A percentile compares a stretch with the other conserved stretches of the same genome.
Evolutionary conservation across 2,888 invertebrate genomes (phyloP).

Genomic region (Diogma glabrata): DNA sequence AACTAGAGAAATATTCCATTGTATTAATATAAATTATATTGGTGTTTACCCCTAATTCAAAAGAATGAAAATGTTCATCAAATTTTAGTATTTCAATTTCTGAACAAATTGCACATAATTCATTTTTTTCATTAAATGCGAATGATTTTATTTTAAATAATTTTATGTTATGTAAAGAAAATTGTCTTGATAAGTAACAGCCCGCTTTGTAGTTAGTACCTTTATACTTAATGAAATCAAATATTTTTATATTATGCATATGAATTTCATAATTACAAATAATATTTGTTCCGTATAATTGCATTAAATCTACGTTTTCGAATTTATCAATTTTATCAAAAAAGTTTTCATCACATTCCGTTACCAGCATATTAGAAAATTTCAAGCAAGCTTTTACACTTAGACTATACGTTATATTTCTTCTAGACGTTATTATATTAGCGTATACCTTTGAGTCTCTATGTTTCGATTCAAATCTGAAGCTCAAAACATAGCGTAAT

Average conservation of each 20-base stretch:
- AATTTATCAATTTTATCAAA: not conserved
- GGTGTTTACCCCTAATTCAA: not conserved
- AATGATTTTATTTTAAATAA: not conserved
- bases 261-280: not conserved
- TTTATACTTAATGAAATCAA: not conserved
- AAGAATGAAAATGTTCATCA: slow-evolving; percentile 1
- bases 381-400: not conserved
- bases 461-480: not conserved
- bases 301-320: not conserved
- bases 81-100: not conserved
- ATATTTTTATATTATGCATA: not conserved
- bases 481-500: not conserved
- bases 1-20: not conserved
- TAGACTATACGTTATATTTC: not conserved
- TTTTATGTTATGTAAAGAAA: slow-evolving; percentile 1
- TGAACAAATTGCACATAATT: not conserved
- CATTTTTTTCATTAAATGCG: not conserved
- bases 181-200: slow-evolving; percentile 1
- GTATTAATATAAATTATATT: not conserved
- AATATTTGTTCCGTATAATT: not conserved
- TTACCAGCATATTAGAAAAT: not conserved
- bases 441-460: not conserved
- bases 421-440: not conserved
- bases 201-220: not conserved
- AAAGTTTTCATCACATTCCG: not conserved